Conservation (phyloP, 2,113 vertebrate genomes). For the Hippocampus abdominalis region DNA sequence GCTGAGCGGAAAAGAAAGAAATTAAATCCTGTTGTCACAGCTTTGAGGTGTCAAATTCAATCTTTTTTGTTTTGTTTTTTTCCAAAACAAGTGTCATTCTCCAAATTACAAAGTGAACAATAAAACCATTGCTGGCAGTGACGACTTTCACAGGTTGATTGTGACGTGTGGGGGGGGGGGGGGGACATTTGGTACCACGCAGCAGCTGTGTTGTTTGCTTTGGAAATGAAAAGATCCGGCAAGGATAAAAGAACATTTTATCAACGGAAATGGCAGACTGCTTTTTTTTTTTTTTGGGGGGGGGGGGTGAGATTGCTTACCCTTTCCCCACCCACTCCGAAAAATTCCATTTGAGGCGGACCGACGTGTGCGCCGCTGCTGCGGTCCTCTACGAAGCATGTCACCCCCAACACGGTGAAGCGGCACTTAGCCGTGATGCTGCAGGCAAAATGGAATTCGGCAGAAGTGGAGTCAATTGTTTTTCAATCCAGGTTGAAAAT, state of each 20-base stretch:
- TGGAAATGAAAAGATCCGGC: slow-evolving; percentile 4
- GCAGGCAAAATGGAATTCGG: too few relatives aligned
- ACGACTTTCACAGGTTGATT: slow-evolving; percentile 16
- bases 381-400: not conserved
- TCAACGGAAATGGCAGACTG: not conserved
- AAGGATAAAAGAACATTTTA: not conserved
- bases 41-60: slow-evolving; percentile 24
- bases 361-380: slow-evolving; percentile 15
- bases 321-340: not conserved
- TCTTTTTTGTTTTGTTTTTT: slow-evolving; percentile 7
- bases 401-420: too few relatives aligned
- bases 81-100: slow-evolving; percentile 13
- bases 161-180: not conserved
- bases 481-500: too few relatives aligned
- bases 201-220: slow-evolving; percentile 4
- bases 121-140: slow-evolving; percentile 27
- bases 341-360: not conserved
- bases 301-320: too few relatives aligned
- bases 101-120: slow-evolving; percentile 38
- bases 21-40: slow-evolving; percentile 7
- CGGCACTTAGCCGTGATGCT: too few relatives aligned
- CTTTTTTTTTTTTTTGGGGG: slow-evolving; percentile 21
- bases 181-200: slow-evolving; percentile 3
- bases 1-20: not conserved
- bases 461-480: too few relatives aligned